Base-by-base conservation (phyloP, 2,797 vertebrate genomes). In the Falco berigora region DNA sequence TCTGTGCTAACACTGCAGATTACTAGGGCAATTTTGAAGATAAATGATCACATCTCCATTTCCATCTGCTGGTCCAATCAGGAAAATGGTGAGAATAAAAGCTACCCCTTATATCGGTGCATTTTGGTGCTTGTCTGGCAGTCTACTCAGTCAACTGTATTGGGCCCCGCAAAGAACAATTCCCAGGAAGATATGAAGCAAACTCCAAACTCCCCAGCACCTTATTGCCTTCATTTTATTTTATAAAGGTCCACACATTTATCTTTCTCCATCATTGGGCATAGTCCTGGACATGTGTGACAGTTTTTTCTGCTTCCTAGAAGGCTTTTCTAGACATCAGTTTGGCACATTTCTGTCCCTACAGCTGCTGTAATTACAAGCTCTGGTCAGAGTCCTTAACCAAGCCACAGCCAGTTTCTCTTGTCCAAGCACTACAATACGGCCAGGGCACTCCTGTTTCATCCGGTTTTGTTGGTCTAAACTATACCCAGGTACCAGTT, bases 11-110 rank as follows among this genome's bases (percentile, higher is more conserved):
- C 93, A 91, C 78, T 96, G 94, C 92, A 95, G 93, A 96, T 96
- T 96, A 96, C 96, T 95, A 93, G 95, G 64, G 93, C 68, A 96
- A 96, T 96, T 96, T 77, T 96, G 92, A 97, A 96, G 95, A 97
- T 83, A 96, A 96, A 95, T 68, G 95, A 93, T 96, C 95, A 38
- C 84, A 96, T 94, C 91, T 95, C 71, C 53, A 80, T 95, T 96
- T 95, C 96, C 96, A 97, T 97, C 96, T 96, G 96, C 92, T 83
- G 72, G 93, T 91, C 95, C 96, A 95, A 93, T 94, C 90, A 85
- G 88, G 88, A 96, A 95, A 96, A 94, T 72, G n/a, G 64, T 89
- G 72, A 96, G 86, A 93, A 91, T 95, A 92, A 96, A 96, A 92
- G 44, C 90, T 92, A 52, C 18, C 34, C 58, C 32, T 94, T 71